Conservation (phyloP, 2,888 invertebrate species). For the Acronicta aceris region DNA sequence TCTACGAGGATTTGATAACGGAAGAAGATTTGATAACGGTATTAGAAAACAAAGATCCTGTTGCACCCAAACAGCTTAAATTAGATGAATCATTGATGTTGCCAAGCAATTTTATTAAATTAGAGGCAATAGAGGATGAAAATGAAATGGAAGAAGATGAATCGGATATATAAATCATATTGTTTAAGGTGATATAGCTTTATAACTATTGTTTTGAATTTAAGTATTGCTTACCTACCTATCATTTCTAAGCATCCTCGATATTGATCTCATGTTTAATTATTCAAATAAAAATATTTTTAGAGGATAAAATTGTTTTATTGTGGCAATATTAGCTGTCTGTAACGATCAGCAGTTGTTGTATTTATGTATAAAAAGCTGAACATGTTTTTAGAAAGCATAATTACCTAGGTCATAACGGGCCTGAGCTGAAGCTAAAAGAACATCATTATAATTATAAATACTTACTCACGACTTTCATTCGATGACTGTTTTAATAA, state of each 20-base stretch:
- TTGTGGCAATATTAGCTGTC: too few relatives aligned
- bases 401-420: too few relatives aligned
- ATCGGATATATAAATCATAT: background rate
- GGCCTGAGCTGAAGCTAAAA: background rate
- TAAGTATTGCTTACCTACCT: background rate
- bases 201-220: background rate
- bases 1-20: conserved; percentile 63
- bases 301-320: conserved; percentile 6
- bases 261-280: conserved; percentile 4
- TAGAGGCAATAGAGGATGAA: conserved; percentile 53
- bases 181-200: background rate
- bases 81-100: conserved; percentile 67
- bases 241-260: too few relatives aligned
- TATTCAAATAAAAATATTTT: background rate
- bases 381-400: too few relatives aligned
- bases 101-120: conserved; percentile 67
- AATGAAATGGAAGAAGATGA: conserved; percentile 33
- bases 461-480: too few relatives aligned
- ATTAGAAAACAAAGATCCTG: conserved; percentile 58
- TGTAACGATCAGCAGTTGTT: too few relatives aligned
- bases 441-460: background rate
- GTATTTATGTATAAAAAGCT: too few relatives aligned
- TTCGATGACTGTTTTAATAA: too few relatives aligned
- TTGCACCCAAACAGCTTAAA: conserved; percentile 57
- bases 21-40: conserved; percentile 64